Evolutionary conservation across 2,113 vertebrate species (phyloP).

Genomic region (Tetraodon nigroviridis): DNA sequence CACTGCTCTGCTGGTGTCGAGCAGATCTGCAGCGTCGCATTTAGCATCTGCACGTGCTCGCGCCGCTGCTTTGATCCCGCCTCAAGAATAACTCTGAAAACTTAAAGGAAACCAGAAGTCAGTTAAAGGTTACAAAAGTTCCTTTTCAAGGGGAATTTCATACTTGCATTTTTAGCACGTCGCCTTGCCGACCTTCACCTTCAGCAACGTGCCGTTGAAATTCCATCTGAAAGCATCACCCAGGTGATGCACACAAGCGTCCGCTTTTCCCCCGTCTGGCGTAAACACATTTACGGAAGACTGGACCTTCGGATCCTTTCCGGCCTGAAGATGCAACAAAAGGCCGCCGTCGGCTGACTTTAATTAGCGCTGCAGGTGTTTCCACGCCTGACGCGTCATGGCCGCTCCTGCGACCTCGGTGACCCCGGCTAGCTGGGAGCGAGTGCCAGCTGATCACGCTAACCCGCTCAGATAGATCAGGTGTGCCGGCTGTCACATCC

Average conservation of each 20-base stretch:
- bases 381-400: slow-evolving; percentile 36
- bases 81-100: not conserved
- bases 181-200: too few relatives aligned
- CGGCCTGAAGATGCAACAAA: too few relatives aligned
- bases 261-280: too few relatives aligned
- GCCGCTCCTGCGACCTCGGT: slow-evolving; percentile 26
- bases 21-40: slow-evolving; percentile 9
- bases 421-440: slow-evolving; percentile 49
- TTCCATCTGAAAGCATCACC: too few relatives aligned
- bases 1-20: slow-evolving; percentile 24
- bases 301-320: too few relatives aligned
- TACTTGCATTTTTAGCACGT: too few relatives aligned
- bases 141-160: too few relatives aligned
- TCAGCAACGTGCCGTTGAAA: too few relatives aligned
- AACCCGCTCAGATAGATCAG: slow-evolving; percentile 70
- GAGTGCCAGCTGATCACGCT: slow-evolving; percentile 51
- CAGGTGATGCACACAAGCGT: too few relatives aligned
- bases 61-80: not conserved
- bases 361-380: not conserved
- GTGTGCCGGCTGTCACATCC: slow-evolving; percentile 59
- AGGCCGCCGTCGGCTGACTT: not conserved
- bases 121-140: too few relatives aligned
- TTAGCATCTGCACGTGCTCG: not conserved
- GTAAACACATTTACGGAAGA: too few relatives aligned
- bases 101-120: not conserved